Evolutionary conservation across 2,888 invertebrate genomes (phyloP).

Genomic region (Drosophila mercatorum): DNA sequence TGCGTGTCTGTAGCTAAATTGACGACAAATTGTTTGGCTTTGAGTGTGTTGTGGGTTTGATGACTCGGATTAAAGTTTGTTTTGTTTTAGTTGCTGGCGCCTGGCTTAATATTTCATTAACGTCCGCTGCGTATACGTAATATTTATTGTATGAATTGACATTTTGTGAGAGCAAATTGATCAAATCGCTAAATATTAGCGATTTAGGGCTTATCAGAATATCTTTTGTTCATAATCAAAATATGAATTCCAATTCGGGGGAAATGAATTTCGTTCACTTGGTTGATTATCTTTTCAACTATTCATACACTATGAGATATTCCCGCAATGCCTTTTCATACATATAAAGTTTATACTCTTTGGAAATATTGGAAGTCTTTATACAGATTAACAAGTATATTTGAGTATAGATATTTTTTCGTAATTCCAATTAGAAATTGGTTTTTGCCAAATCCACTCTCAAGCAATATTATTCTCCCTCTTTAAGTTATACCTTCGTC

Average conservation of each 20-base stretch:
- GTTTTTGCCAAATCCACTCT: neutral
- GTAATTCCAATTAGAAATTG: neutral
- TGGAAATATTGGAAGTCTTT: neutral
- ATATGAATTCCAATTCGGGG: neutral
- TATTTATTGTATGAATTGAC: conserved; percentile 29
- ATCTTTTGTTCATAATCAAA: conserved; percentile 6
- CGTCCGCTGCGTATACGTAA: conserved; percentile 50
- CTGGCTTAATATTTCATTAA: conserved; percentile 25
- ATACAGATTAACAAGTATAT: neutral
- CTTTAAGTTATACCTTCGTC: neutral
- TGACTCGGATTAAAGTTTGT: conserved; percentile 65
- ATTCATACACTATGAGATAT: neutral
- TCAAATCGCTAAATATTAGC: conserved; percentile 18
- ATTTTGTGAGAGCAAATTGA: conserved; percentile 32
- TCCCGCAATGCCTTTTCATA: no score
- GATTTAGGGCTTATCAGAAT: conserved; percentile 25
- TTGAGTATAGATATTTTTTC: neutral
- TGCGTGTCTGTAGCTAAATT: conserved; percentile 45
- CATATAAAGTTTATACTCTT: no score
- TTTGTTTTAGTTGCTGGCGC: conserved; percentile 53
- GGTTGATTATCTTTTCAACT: neutral
- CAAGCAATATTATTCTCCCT: neutral
- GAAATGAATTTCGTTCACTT: neutral
- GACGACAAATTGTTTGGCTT: conserved; percentile 71
- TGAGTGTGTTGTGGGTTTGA: conserved; percentile 44